Evolutionary conservation across 2,113 vertebrate genomes (phyloP).

Genomic region (Piprites chloris): DNA sequence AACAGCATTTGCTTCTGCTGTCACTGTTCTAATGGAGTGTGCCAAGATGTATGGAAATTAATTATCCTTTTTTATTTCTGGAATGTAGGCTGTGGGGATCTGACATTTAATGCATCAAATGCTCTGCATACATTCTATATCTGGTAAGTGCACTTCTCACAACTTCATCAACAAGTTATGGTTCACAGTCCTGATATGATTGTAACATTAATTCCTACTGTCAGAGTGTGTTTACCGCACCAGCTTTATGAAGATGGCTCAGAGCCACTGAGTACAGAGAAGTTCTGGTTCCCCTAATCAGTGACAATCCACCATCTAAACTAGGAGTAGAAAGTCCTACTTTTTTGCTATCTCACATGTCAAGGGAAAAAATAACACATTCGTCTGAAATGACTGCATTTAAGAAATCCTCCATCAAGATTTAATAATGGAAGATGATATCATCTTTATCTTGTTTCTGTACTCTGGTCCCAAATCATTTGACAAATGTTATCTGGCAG

Average conservation of each 20-base stretch:
- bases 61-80: conserved; percentile 67
- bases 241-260: conserved; percentile 52
- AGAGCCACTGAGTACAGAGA: conserved; percentile 28
- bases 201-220: conserved; percentile 68
- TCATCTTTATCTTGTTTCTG: conserved; percentile 35
- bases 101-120: conserved; percentile 69
- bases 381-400: neutral
- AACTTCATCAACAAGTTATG: conserved; percentile 67
- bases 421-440: conserved; percentile 47
- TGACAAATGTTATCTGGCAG: conserved; percentile 22
- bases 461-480: neutral
- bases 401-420: conserved; percentile 37
- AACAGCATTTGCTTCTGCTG: conserved; percentile 59
- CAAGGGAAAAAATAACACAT: conserved; percentile 42
- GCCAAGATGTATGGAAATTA: conserved; percentile 66
- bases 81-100: conserved; percentile 56
- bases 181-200: conserved; percentile 62
- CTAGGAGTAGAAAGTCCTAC: conserved; percentile 24
- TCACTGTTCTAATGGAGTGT: conserved; percentile 61
- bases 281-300: conserved; percentile 58
- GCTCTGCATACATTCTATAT: conserved; percentile 58
- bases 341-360: conserved; percentile 42
- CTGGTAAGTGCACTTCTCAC: conserved; percentile 61
- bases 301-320: conserved; percentile 53
- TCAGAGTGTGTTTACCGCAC: conserved; percentile 60